phyloP scores from a whole-genome alignment of 92 coral and sea anemone species.

The Bergia puertoricense region DNA sequence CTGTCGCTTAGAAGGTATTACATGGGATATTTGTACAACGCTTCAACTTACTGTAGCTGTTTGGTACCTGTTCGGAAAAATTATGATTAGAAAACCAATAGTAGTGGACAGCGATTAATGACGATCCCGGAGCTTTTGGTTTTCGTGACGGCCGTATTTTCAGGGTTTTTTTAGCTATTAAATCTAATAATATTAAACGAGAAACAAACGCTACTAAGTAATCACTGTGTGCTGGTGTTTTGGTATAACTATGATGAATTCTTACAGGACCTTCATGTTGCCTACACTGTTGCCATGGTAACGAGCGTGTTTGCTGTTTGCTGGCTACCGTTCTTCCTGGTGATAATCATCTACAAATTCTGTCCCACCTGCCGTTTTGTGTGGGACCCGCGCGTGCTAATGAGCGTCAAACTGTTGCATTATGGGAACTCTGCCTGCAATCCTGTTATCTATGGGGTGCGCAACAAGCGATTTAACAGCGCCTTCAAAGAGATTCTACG shows the following conservation, averaged over 20 bases:
- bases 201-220: too few species aligned
- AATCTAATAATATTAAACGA: too few species aligned
- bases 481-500: constrained; percentile 72
- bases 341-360: constrained; percentile 53
- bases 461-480: constrained; percentile 71
- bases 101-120: too few species aligned
- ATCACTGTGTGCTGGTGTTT: background rate
- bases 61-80: too few species aligned
- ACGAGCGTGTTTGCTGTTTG: constrained; percentile 75
- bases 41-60: too few species aligned
- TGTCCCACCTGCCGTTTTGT: constrained; percentile 65
- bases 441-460: constrained; percentile 78
- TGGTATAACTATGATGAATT: background rate
- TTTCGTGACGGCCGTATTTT: too few species aligned
- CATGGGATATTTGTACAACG: too few species aligned
- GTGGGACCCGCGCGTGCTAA: constrained; percentile 66
- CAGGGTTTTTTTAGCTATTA: too few species aligned
- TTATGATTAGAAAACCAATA: too few species aligned
- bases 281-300: constrained; percentile 86
- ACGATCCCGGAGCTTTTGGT: too few species aligned
- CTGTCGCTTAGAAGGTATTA: too few species aligned
- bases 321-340: constrained; percentile 85
- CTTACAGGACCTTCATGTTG: constrained; percentile 80
- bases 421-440: constrained; percentile 84
- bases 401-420: constrained; percentile 76